A percentile compares a stretch with the other conserved stretches of the same genome.
Conservation (phyloP, 2,888 invertebrate genomes). For the Campoplex capitator region DNA sequence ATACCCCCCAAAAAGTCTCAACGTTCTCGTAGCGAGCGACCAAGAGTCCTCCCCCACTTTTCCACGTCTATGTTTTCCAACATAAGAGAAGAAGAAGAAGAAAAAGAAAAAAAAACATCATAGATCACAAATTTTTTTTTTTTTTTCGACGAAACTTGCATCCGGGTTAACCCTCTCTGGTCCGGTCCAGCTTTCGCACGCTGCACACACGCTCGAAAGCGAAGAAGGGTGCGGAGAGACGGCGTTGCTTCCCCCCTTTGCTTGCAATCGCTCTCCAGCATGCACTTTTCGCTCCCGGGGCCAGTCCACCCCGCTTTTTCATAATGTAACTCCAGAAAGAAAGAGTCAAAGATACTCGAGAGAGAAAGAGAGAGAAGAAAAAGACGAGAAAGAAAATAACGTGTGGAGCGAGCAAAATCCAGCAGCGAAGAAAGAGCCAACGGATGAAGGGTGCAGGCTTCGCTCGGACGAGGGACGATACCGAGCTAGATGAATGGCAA, state of each 20-base stretch:
- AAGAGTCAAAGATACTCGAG: constrained; percentile 4
- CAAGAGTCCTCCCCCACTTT: background rate
- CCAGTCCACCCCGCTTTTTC: constrained; percentile 60
- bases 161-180: constrained; percentile 78
- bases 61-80: background rate
- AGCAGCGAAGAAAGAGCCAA: constrained; percentile 72
- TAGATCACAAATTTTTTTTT: constrained; percentile 77
- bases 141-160: constrained; percentile 78
- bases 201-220: constrained; percentile 64
- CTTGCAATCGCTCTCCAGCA: constrained; percentile 48
- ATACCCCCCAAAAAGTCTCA: background rate
- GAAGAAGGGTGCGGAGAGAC: background rate
- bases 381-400: constrained; percentile 38
- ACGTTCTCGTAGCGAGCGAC: background rate
- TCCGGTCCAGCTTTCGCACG: constrained; percentile 67
- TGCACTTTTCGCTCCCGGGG: constrained; percentile 60
- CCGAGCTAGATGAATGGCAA: constrained; percentile 83
- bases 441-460: constrained; percentile 60
- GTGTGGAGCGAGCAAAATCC: constrained; percentile 27
- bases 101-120: constrained; percentile 28
- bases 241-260: constrained; percentile 19
- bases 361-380: constrained; percentile 43
- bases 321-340: constrained; percentile 60
- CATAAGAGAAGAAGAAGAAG: constrained; percentile 13
- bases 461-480: constrained; percentile 66